Evolutionary conservation across 2,888 invertebrate species (phyloP), one percentile per base, ranked within the genome.

Genomic region (Dioctria rufipes): DNA sequence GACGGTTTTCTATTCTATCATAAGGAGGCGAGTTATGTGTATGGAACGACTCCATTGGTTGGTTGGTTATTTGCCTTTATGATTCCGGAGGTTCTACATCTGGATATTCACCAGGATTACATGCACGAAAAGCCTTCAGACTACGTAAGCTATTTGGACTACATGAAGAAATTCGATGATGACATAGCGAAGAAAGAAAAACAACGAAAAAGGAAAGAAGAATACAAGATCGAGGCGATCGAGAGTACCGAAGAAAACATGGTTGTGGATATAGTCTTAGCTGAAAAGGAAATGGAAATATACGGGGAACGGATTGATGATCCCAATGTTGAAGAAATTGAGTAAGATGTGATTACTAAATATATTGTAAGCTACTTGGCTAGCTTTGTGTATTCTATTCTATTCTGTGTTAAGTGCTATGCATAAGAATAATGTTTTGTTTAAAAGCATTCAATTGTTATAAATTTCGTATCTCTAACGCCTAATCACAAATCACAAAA

Each of bases 1-100:
- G 98, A 98, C 88, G 99, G 99, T 0, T 87, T 98, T 54, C 89
- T 98, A 78, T 98, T 99, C 89, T 99, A 95, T 88, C 97, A 98
- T 88, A 94, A 94, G 85, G 91, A 93, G 82, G 93, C 94, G 0
- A 93, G 93, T 84, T 99, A 99, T 86, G 91, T 92, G 5, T 90
- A 93, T 77, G 96, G 96, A 3, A 89, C 91, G 71, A 96, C 97
- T 0, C 98, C 98, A 0, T 89, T 99, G 6, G 96, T 98, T 2
- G 94, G 95, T 2, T 99, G 98, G 98, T 90, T 99, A 2, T 96
- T 94, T 86, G 92, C 95, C 0, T 97, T 92, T 87, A 98, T 98
- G 98, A 86, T 98, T 6, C 92, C 93, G 0, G 96, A 97, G 89
- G 90, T 96, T 4, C 81, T 88, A 2, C 83, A 83, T 0, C 69